Evolutionary conservation across 2,113 vertebrate genomes (phyloP).

Genomic region (Labrus mixtus): DNA sequence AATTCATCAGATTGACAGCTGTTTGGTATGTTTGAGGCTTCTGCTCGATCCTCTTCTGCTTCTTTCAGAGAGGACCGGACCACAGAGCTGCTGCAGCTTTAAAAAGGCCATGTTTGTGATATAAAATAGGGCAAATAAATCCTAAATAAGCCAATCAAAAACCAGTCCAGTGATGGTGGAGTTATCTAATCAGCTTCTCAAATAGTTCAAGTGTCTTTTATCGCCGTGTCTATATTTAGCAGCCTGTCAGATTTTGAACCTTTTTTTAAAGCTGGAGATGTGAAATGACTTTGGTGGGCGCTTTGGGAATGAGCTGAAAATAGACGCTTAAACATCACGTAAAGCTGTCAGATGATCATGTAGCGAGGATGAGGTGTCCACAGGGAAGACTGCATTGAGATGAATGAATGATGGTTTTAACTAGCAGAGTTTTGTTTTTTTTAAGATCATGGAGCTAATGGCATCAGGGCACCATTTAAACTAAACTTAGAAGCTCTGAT

Average conservation of each 20-base stretch:
- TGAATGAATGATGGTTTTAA: conserved; percentile 15
- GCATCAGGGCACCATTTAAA: conserved; percentile 24
- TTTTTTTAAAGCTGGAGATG: conserved; percentile 38
- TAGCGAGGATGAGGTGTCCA: conserved; percentile 33
- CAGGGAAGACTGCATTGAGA: conserved; percentile 31
- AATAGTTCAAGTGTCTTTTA: conserved; percentile 36
- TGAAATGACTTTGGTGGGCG: conserved; percentile 45
- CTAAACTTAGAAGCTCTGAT: neutral
- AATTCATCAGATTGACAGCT: conserved; percentile 7
- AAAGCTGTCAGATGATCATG: conserved; percentile 55
- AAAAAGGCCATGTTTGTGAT: neutral
- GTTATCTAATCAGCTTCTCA: conserved; percentile 42
- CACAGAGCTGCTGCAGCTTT: neutral
- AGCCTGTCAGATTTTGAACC: conserved; percentile 41
- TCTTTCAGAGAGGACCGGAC: neutral
- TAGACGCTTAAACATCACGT: conserved; percentile 45
- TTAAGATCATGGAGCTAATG: neutral
- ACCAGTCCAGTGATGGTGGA: neutral
- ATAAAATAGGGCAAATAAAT: conserved; percentile 8
- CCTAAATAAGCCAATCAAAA: conserved; percentile 1
- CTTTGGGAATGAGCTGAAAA: conserved; percentile 56
- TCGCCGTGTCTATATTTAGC: conserved; percentile 53
- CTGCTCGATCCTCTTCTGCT: too few species aligned
- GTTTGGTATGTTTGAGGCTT: too few species aligned
- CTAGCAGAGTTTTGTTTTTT: conserved; percentile 5